A percentile compares a stretch with the other conserved stretches of the same genome.
phyloP scores from a whole-genome alignment of 1,140 invertebrate genomes.

The Pogonomyrmex californicus region DNA sequence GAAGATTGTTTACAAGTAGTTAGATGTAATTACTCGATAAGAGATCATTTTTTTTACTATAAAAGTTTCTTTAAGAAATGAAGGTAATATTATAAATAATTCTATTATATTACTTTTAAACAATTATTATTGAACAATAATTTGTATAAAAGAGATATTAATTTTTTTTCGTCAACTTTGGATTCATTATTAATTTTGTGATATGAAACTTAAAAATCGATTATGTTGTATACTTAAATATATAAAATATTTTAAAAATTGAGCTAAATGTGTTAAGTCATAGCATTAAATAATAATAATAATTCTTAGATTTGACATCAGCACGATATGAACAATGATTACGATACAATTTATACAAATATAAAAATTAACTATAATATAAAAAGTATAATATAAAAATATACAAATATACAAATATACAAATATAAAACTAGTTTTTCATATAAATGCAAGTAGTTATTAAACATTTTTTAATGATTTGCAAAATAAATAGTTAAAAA shows the following conservation, averaged over 20 bases:
- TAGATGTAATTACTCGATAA: neutral
- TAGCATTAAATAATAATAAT: slow-evolving; percentile 5
- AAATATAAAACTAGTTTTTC: neutral
- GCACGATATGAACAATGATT: neutral
- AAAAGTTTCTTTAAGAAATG: neutral
- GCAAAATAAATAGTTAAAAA: neutral
- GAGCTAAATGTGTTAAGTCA: neutral
- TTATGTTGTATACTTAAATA: neutral
- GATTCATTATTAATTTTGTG: neutral
- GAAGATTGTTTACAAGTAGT: neutral
- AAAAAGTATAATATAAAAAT: too few relatives aligned
- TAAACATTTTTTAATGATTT: neutral
- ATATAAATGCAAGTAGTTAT: neutral
- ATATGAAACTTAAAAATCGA: neutral
- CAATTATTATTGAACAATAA: neutral
- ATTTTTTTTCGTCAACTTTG: neutral
- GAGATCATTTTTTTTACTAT: neutral
- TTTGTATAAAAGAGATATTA: neutral
- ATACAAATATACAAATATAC: too few relatives aligned
- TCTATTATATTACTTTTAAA: neutral
- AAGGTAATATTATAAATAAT: too few relatives aligned
- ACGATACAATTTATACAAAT: neutral
- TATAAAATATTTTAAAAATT: neutral
- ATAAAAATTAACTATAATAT: too few relatives aligned
- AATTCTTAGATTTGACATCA: neutral